These are phyloP conservation scores for Agrochola litura DNA, from an alignment of 2,888 invertebrate genomes.

Conservation along the genomic window DNA sequence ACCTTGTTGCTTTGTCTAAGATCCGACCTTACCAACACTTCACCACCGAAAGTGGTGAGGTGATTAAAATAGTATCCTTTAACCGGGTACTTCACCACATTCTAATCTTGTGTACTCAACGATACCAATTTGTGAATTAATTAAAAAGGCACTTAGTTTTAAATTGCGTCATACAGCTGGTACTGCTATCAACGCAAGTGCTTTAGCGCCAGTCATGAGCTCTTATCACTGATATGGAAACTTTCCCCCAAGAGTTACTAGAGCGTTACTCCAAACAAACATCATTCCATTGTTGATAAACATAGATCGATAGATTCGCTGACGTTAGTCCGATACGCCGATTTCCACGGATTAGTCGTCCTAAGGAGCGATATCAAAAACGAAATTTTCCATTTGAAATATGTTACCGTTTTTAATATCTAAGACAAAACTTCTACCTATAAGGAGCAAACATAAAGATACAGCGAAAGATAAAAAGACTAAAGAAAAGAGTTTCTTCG, in stretches of 20 bases:
- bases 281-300: slow-evolving; percentile 57
- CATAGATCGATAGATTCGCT: slow-evolving; percentile 59
- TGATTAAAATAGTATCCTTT: background rate
- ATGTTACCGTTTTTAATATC: slow-evolving; percentile 87
- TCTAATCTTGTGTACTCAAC: slow-evolving; percentile 8
- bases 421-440: slow-evolving; percentile 81
- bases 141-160: slow-evolving; percentile 35
- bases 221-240: slow-evolving; percentile 62
- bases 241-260: slow-evolving; percentile 54
- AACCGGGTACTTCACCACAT: slow-evolving; percentile 2
- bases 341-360: slow-evolving; percentile 57
- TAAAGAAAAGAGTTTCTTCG: slow-evolving; percentile 75
- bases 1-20: background rate
- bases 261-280: slow-evolving; percentile 61
- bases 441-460: slow-evolving; percentile 69
- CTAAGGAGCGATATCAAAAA: background rate
- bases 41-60: background rate
- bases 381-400: slow-evolving; percentile 41
- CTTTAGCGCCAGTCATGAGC: slow-evolving; percentile 24
- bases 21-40: background rate
- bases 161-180: slow-evolving; percentile 32
- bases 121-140: slow-evolving; percentile 31
- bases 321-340: slow-evolving; percentile 53
- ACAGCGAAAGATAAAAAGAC: slow-evolving; percentile 69
- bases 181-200: slow-evolving; percentile 27